These are phyloP conservation scores for Euphydryas editha DNA, from an alignment of 2,888 invertebrate genomes.

Conservation along the genomic window DNA sequence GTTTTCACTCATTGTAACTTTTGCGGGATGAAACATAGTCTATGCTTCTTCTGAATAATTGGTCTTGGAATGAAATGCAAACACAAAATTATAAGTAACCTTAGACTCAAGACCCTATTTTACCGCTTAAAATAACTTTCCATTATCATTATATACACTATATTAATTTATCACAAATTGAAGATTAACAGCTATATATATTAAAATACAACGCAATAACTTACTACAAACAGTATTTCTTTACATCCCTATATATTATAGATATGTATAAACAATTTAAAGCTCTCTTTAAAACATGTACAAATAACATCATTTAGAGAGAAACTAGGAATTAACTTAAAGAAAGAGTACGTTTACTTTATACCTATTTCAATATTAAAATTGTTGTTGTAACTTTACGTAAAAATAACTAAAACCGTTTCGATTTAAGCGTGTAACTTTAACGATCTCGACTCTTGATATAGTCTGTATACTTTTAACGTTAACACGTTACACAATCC, in stretches of 20 bases:
- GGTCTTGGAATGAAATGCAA: too few relatives aligned
- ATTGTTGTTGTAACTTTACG: not conserved
- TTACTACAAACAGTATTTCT: slow-evolving; percentile 16
- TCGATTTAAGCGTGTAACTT: not conserved
- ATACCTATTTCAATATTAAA: slow-evolving; percentile 18
- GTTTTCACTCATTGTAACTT: not conserved
- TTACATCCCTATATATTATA: slow-evolving; percentile 44
- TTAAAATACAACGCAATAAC: slow-evolving; percentile 25
- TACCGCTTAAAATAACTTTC: too few relatives aligned
- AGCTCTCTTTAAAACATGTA: slow-evolving; percentile 60
- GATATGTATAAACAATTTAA: slow-evolving; percentile 69
- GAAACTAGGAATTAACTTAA: slow-evolving; percentile 16
- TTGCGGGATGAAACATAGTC: too few relatives aligned
- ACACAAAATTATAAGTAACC: too few relatives aligned
- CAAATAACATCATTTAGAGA: slow-evolving; percentile 24
- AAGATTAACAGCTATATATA: slow-evolving; percentile 33
- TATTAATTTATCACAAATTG: slow-evolving; percentile 23
- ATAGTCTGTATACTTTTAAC: not conserved
- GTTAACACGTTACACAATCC: slow-evolving; percentile 38
- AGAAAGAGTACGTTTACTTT: slow-evolving; percentile 10
- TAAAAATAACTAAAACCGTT: not conserved
- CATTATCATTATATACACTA: not conserved
- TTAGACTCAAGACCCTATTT: too few relatives aligned
- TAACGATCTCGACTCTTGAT: too few relatives aligned
- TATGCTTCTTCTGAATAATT: too few relatives aligned